Conservation (phyloP, 2,113 vertebrate species). For the Empidonax alnorum region DNA sequence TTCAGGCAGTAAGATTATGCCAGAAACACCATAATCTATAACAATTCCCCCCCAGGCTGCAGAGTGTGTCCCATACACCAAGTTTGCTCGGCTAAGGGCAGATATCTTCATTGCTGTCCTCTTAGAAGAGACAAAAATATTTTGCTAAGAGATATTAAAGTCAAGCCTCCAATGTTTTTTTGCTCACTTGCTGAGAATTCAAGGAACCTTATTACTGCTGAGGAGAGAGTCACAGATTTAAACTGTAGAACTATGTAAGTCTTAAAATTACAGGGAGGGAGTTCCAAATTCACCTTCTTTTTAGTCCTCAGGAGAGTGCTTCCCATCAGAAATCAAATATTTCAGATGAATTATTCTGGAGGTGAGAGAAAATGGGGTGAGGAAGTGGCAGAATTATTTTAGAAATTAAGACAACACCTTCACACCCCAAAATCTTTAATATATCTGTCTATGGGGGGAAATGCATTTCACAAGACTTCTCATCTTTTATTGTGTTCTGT, state of each 20-base stretch:
- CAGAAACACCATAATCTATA: background rate
- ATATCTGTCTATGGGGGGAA: accelerated
- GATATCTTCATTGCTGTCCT: background rate
- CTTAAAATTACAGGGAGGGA: background rate
- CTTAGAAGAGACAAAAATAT: conserved; percentile 22
- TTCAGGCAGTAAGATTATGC: background rate
- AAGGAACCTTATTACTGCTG: background rate
- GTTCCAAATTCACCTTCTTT: background rate
- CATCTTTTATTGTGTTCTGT: background rate
- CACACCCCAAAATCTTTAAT: accelerated
- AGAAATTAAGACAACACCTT: background rate
- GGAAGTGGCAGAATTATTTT: background rate
- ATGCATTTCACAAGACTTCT: background rate
- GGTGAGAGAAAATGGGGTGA: background rate
- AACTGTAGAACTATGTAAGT: background rate
- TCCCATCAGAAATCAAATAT: accelerated
- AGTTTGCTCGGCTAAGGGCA: background rate
- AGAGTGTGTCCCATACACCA: background rate
- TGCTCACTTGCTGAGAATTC: conserved; percentile 47
- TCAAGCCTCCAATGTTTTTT: background rate
- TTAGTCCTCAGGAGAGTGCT: background rate
- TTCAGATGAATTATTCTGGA: background rate
- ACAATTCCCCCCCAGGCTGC: background rate
- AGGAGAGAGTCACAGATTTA: background rate
- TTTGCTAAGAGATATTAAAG: conserved; percentile 4